Percentiles rank a stretch among this genome's conserved stretches.
phyloP scores from a whole-genome alignment of 2,797 vertebrate species.

The Catharus ustulatus region DNA sequence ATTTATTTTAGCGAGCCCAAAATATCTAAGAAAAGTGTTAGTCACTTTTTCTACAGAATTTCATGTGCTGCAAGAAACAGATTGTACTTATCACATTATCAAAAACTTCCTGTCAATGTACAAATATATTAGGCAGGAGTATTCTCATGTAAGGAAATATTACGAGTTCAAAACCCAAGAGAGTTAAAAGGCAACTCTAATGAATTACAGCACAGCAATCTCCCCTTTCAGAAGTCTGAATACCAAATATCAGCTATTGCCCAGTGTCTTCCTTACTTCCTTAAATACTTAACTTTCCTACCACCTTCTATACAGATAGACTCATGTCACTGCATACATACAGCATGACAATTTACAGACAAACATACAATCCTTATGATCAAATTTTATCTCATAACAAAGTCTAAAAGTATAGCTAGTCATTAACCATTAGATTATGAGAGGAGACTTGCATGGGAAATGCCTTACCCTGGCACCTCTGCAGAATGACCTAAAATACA shows the following conservation, averaged over 20 bases:
- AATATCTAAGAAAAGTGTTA: background rate
- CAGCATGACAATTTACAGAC: background rate
- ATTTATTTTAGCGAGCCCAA: background rate
- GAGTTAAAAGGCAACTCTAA: background rate
- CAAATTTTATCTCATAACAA: background rate
- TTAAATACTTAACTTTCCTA: background rate
- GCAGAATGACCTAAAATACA: background rate
- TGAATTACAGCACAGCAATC: background rate
- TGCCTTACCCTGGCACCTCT: background rate
- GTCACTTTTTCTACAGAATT: background rate
- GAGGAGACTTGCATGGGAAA: background rate
- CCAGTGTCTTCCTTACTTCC: background rate
- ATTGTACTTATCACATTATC: background rate
- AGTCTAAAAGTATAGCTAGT: background rate
- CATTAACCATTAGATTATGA: background rate
- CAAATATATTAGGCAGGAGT: background rate
- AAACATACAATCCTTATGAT: background rate
- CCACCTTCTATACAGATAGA: background rate
- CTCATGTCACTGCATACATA: background rate
- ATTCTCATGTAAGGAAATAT: background rate
- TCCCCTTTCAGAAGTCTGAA: background rate
- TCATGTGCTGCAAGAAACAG: background rate
- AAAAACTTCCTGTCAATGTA: background rate
- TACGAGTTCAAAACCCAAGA: background rate
- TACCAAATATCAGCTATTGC: background rate